phyloP scores from a whole-genome alignment of 2,888 invertebrate genomes.

The Epinotia ramella region DNA sequence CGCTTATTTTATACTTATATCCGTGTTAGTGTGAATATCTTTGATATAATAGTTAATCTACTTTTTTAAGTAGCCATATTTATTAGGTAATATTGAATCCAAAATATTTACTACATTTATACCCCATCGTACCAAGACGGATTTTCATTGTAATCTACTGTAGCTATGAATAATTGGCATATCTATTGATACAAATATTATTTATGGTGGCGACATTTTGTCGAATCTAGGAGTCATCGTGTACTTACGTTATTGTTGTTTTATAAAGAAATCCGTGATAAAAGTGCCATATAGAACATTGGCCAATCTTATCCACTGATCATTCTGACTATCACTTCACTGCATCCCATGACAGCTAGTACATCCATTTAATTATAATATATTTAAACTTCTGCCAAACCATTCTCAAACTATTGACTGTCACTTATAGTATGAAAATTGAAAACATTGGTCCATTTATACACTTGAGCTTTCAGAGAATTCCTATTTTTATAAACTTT shows the following conservation, averaged over 20 bases:
- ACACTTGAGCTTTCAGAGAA: slow-evolving; percentile 81
- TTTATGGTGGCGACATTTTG: slow-evolving; percentile 59
- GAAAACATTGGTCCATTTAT: slow-evolving; percentile 75
- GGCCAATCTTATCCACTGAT: slow-evolving; percentile 57
- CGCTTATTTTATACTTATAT: slow-evolving; percentile 84
- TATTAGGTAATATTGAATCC: slow-evolving; percentile 63
- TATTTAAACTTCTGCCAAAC: slow-evolving; percentile 47
- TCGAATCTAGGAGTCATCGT: slow-evolving; percentile 63
- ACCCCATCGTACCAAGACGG: slow-evolving; percentile 59
- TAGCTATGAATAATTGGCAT: slow-evolving; percentile 41
- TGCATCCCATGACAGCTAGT: slow-evolving; percentile 69
- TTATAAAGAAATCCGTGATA: slow-evolving; percentile 70
- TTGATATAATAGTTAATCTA: slow-evolving; percentile 75
- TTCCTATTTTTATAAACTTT: slow-evolving; percentile 83
- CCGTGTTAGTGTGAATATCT: slow-evolving; percentile 78
- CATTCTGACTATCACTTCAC: slow-evolving; percentile 48
- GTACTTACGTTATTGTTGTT: slow-evolving; percentile 58
- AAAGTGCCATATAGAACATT: slow-evolving; percentile 73
- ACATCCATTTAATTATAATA: slow-evolving; percentile 48
- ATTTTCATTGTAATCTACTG: slow-evolving; percentile 58
- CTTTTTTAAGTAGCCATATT: slow-evolving; percentile 75
- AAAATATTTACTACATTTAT: slow-evolving; percentile 58
- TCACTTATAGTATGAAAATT: slow-evolving; percentile 59
- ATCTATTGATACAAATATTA: slow-evolving; percentile 31
- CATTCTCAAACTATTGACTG: slow-evolving; percentile 51